Percentiles rank a stretch among this genome's conserved stretches.
These are phyloP conservation scores for Hirtodrosophila histrioides DNA, from an alignment of 2,888 invertebrate genomes.

Conservation along the genomic window DNA sequence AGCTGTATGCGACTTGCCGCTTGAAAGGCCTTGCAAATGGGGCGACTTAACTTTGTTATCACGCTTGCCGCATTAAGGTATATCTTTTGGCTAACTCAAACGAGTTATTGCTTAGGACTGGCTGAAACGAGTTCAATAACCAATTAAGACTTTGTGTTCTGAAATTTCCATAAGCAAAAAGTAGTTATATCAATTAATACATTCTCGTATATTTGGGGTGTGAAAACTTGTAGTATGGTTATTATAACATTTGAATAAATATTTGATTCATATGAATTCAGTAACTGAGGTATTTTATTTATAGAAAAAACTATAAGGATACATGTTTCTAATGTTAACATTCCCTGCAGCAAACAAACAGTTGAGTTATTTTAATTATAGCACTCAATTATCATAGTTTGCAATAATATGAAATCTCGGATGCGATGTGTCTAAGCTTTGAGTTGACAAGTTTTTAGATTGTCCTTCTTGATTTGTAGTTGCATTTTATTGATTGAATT, in stretches of 20 bases:
- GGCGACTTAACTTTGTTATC: conserved; percentile 15
- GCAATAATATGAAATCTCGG: too few relatives aligned
- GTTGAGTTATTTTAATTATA: too few relatives aligned
- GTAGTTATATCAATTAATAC: too few relatives aligned
- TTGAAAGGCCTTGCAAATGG: conserved; percentile 9
- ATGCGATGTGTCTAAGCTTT: background rate
- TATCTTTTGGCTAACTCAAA: conserved; percentile 1
- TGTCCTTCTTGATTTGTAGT: conserved; percentile 4
- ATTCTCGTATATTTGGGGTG: too few relatives aligned
- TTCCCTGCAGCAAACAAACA: too few relatives aligned
- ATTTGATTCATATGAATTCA: too few relatives aligned
- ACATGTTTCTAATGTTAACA: too few relatives aligned
- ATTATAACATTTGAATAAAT: too few relatives aligned
- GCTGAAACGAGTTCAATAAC: conserved; percentile 7
- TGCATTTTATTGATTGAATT: conserved; percentile 54
- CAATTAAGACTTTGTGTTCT: background rate
- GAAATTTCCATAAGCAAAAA: background rate
- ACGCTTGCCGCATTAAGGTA: conserved; percentile 17
- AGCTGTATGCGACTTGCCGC: conserved; percentile 8
- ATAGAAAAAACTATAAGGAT: too few relatives aligned
- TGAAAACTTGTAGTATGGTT: background rate
- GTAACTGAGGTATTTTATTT: too few relatives aligned
- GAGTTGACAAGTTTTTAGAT: background rate
- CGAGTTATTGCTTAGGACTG: conserved; percentile 1
- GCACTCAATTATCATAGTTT: too few relatives aligned